phyloP scores from a whole-genome alignment of 1,140 invertebrate species.

The Spodoptera frugiperda region DNA sequence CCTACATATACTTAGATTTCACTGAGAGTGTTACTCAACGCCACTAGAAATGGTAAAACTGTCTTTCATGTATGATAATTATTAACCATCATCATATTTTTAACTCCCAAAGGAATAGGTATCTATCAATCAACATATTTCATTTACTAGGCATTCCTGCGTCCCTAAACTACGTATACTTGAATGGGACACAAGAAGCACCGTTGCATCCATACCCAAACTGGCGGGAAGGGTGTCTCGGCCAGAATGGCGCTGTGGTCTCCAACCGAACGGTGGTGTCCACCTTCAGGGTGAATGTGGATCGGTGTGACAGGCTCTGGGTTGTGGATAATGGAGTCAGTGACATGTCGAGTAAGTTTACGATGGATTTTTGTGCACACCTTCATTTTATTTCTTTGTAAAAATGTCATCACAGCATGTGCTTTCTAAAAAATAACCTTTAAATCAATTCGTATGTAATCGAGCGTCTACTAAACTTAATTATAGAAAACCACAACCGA shows the following conservation, averaged over 20 bases:
- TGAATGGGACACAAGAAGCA: conserved; percentile 86
- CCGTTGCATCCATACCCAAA: conserved; percentile 89
- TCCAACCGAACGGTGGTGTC: conserved; percentile 82
- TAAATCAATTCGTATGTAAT: no score
- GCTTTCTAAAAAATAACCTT: no score
- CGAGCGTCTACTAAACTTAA: no score
- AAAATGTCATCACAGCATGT: no score
- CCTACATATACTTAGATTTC: no score
- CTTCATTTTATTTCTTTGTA: background rate
- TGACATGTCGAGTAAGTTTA: conserved; percentile 85
- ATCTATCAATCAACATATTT: no score
- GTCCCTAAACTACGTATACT: conserved; percentile 85
- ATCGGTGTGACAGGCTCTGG: conserved; percentile 89
- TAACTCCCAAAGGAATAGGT: no score
- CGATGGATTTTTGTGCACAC: background rate
- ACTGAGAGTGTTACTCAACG: no score
- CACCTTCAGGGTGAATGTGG: conserved; percentile 87
- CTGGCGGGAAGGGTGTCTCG: conserved; percentile 88
- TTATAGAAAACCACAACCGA: no score
- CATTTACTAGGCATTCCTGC: conserved; percentile 73
- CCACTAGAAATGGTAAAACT: no score
- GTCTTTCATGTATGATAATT: no score
- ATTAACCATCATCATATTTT: no score
- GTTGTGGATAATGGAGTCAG: conserved; percentile 88
- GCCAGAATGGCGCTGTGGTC: conserved; percentile 66